Conservation (phyloP, 2,113 vertebrate genomes). For the Amblyornis subalaris region DNA sequence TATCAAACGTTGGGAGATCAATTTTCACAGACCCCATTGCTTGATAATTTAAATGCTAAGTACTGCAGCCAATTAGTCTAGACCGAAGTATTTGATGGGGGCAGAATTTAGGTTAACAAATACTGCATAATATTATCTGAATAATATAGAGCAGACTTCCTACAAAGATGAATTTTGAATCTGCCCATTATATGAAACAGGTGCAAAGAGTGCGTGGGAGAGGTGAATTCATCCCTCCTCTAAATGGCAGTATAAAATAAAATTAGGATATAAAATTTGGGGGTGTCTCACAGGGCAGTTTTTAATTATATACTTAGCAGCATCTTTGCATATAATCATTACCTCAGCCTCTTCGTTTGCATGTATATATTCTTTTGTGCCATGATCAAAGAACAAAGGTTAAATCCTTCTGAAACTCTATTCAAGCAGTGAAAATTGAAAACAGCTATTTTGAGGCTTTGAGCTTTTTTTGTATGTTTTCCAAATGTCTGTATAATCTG, state of each 20-base stretch:
- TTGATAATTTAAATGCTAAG: constrained; percentile 51
- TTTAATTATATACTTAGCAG: constrained; percentile 60
- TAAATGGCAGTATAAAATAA: constrained; percentile 52
- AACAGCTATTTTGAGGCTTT: constrained; percentile 38
- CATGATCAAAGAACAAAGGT: constrained; percentile 63
- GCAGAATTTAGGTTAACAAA: constrained; percentile 54
- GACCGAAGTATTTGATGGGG: constrained; percentile 24
- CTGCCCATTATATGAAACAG: constrained; percentile 23
- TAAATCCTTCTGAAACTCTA: constrained; percentile 50
- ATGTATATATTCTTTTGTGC: constrained; percentile 53
- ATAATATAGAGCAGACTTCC: constrained; percentile 10
- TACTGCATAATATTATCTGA: constrained; percentile 31
- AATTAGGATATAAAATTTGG: constrained; percentile 58
- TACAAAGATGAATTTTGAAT: constrained; percentile 9
- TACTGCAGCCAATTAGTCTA: constrained; percentile 45
- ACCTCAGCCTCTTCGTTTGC: constrained; percentile 49
- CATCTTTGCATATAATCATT: constrained; percentile 62
- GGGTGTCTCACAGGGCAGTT: constrained; percentile 45
- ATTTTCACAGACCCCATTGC: neutral
- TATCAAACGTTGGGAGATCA: neutral
- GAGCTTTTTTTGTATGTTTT: neutral
- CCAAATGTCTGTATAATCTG: constrained; percentile 7
- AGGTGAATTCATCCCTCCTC: constrained; percentile 45
- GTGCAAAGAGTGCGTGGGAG: constrained; percentile 49
- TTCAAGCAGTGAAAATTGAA: constrained; percentile 52